Evolutionary conservation across 92 coral and sea anemone species (phyloP).

Genomic region (Porites divaricata): DNA sequence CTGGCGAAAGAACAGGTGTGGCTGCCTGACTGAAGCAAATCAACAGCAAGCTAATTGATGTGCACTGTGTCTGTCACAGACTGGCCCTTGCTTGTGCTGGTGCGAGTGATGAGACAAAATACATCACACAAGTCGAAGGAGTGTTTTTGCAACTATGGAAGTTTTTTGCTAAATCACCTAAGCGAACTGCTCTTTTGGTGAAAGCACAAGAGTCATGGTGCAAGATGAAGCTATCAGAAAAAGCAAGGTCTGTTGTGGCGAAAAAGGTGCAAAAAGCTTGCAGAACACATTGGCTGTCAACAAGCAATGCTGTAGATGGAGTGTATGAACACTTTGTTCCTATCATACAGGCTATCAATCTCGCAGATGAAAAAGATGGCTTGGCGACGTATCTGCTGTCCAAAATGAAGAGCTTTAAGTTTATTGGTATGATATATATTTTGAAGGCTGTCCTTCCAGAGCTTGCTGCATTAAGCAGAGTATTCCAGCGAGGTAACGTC

Average conservation of each 20-base stretch:
- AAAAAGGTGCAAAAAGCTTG: conserved; percentile 48
- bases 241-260: conserved; percentile 36
- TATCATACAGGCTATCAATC: conserved; percentile 42
- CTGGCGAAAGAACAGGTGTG: conserved; percentile 43
- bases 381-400: conserved; percentile 38
- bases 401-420: conserved; percentile 42
- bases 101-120: conserved; percentile 34
- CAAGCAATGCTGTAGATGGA: conserved; percentile 44
- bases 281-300: conserved; percentile 54
- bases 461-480: conserved; percentile 23
- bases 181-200: conserved; percentile 38
- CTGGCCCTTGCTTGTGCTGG: conserved; percentile 47
- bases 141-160: conserved; percentile 34
- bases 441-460: conserved; percentile 32
- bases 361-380: conserved; percentile 35
- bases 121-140: conserved; percentile 48
- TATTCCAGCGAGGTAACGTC: conserved; percentile 20
- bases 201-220: conserved; percentile 42
- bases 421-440: conserved; percentile 32
- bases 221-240: conserved; percentile 39
- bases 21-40: conserved; percentile 46
- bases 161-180: conserved; percentile 34
- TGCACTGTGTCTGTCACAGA: conserved; percentile 36
- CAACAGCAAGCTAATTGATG: conserved; percentile 39
- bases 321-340: conserved; percentile 47